Evolutionary conservation across 2,888 invertebrate species (phyloP), one percentile per base, ranked within the genome.

Genomic region (Tipula vernalis): DNA sequence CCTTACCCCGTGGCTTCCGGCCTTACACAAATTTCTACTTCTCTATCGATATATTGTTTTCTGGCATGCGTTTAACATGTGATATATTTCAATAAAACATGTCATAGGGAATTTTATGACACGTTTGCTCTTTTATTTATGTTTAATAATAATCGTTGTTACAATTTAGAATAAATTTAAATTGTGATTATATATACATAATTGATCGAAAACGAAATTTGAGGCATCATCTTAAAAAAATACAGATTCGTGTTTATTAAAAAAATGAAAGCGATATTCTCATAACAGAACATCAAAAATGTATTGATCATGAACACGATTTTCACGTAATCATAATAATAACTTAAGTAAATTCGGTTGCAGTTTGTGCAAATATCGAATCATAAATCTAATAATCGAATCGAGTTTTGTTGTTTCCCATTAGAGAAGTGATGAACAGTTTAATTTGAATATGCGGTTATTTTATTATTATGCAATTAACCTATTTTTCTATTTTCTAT

Each of bases 301-400:
- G 71, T 71, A 71, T 71, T 71, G 71, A 71, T 71, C 71, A 71
- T 71, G 71, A 71, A 71, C 71, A 71, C 71, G 71, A 71, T 71
- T 28, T 71, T 71, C 28, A 28, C 71, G 4, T 71, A 71, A 71
- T 28, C 18, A 12, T 71, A 71, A 71, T 71, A 71, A 71, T 71
- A 28, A 10, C 28, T 1, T 71, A 71, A 28, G 28, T 28, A 71
- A 71, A 71, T 71, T 71, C 71, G 71, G 28, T 28, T 71, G 71
- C 71, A 71, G 71, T 71, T 71, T 71, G 71, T 71, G 71, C 71
- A 71, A 71, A 71, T 71, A 28, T 28, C 28, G 18, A 18, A 28
- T 71, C 12, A 71, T 28, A 18, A 28, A 71, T 71, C 71, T 71
- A 71, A 71, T 28, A 28, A 12, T 71, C 12, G 8, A 10, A 71